Percentiles rank a stretch among this genome's conserved stretches.
Evolutionary conservation across 2,888 invertebrate species (phyloP).

Genomic region (Torymus tubicola): DNA sequence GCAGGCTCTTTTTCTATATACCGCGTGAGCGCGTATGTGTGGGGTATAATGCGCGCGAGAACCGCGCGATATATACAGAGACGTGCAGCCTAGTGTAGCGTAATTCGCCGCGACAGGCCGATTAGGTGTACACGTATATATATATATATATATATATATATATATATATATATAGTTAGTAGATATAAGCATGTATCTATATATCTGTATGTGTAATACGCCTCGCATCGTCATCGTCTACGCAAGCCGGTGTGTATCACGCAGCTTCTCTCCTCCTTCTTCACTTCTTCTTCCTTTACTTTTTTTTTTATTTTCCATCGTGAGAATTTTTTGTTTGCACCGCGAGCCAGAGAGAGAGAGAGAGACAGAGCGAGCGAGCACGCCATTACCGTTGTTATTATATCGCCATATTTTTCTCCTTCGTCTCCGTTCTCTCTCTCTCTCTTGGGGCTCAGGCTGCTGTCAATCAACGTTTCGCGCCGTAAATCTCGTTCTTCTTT

Average conservation of each 20-base stretch:
- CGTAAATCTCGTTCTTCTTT: slow-evolving; percentile 28
- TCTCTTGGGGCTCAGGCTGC: slow-evolving; percentile 1
- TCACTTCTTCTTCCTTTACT: neutral
- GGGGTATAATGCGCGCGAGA: neutral
- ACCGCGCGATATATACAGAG: too few species aligned
- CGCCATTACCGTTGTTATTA: slow-evolving; percentile 26
- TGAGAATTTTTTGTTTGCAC: slow-evolving; percentile 48
- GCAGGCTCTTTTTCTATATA: neutral
- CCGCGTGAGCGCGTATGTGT: neutral
- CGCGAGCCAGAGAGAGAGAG: neutral
- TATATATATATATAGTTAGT: neutral
- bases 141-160: neutral
- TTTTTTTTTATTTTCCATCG: slow-evolving; percentile 32
- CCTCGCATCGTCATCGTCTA: too few species aligned
- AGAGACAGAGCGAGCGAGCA: neutral
- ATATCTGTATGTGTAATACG: neutral
- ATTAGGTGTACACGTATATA: slow-evolving; percentile 28
- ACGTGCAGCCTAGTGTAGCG: slow-evolving; percentile 44
- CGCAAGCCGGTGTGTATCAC: neutral
- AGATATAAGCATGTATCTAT: neutral
- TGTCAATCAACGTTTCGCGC: slow-evolving; percentile 44
- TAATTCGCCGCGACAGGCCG: slow-evolving; percentile 51
- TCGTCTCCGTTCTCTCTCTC: neutral
- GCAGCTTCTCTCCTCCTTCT: neutral
- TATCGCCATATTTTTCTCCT: slow-evolving; percentile 29